Percentiles rank a stretch among this genome's conserved stretches.
phyloP scores from a whole-genome alignment of 2,797 vertebrate genomes.

The Tachyglossus aculeatus region DNA sequence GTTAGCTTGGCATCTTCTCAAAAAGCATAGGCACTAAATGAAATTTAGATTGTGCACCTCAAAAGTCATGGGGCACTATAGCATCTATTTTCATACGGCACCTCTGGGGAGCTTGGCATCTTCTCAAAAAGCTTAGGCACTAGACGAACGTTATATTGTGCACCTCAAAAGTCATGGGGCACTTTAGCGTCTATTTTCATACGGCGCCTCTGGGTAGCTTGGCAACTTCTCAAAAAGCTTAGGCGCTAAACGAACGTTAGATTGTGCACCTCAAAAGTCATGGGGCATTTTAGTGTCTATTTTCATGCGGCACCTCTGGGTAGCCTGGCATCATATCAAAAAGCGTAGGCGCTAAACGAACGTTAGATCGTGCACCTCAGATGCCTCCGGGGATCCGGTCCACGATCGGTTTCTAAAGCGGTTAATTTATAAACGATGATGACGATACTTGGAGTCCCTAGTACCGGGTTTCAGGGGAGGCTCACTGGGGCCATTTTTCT shows the following conservation, averaged over 20 bases:
- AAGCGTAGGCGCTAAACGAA: constrained; percentile 8
- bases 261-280: no score
- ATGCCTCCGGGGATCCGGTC: constrained; percentile 15
- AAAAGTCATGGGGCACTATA: no score
- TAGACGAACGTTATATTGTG: constrained; percentile 3
- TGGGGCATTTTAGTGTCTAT: no score
- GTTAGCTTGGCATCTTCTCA: not conserved
- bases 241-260: constrained; percentile 13
- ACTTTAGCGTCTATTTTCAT: no score
- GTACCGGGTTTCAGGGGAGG: no score
- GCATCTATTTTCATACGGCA: constrained; percentile 34
- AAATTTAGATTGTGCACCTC: constrained; percentile 12
- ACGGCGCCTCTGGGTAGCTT: constrained; percentile 17
- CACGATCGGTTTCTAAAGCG: constrained; percentile 41
- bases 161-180: no score
- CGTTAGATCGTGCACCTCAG: not conserved
- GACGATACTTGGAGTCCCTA: no score
- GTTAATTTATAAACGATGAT: constrained; percentile 25
- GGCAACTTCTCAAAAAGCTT: constrained; percentile 17
- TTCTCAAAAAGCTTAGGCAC: constrained; percentile 22
- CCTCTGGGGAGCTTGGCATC: not conserved
- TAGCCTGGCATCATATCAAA: constrained; percentile 1
- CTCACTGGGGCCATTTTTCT: not conserved
- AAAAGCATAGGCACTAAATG: not conserved
- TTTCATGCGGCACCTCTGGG: constrained; percentile 26